These are phyloP conservation scores for Berghia stephanieae DNA, from an alignment of 1,140 invertebrate genomes.

Conservation along the genomic window DNA sequence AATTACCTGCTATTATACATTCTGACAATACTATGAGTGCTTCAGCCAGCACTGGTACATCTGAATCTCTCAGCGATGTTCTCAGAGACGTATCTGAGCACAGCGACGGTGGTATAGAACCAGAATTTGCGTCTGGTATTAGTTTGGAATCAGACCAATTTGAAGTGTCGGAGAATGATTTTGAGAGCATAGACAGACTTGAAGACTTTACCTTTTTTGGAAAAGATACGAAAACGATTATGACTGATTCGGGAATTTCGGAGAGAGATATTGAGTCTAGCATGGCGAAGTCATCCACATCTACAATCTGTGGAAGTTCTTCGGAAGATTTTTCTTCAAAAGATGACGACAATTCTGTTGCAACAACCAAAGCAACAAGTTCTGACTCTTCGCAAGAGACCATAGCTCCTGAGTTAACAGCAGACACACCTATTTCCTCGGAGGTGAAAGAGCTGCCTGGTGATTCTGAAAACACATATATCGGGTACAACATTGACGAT, in stretches of 20 bases:
- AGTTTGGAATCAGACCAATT: slow-evolving; percentile 31
- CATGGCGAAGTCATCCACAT: slow-evolving; percentile 21
- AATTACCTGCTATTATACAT: slow-evolving; percentile 27
- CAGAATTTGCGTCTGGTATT: neutral
- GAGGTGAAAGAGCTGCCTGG: slow-evolving; percentile 25
- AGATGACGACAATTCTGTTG: slow-evolving; percentile 17
- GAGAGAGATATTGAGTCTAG: slow-evolving; percentile 36
- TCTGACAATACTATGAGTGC: slow-evolving; percentile 32
- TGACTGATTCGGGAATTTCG: slow-evolving; percentile 56
- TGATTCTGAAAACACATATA: neutral
- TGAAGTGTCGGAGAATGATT: slow-evolving; percentile 33
- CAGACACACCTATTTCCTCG: slow-evolving; percentile 23
- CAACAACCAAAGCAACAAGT: slow-evolving; percentile 8
- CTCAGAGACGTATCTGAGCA: slow-evolving; percentile 18
- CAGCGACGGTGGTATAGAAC: neutral
- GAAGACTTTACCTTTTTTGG: slow-evolving; percentile 34
- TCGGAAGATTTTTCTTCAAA: slow-evolving; percentile 27
- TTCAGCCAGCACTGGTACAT: slow-evolving; percentile 33
- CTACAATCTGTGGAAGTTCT: slow-evolving; percentile 26
- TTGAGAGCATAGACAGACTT: slow-evolving; percentile 39
- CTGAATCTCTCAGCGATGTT: slow-evolving; percentile 35
- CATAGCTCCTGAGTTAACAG: neutral
- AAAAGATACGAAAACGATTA: slow-evolving; percentile 39
- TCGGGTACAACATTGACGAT: slow-evolving; percentile 1
- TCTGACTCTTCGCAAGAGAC: slow-evolving; percentile 25